These are phyloP conservation scores for Drosophila kambysellisi DNA, from an alignment of 2,888 invertebrate species.

Conservation along the genomic window DNA sequence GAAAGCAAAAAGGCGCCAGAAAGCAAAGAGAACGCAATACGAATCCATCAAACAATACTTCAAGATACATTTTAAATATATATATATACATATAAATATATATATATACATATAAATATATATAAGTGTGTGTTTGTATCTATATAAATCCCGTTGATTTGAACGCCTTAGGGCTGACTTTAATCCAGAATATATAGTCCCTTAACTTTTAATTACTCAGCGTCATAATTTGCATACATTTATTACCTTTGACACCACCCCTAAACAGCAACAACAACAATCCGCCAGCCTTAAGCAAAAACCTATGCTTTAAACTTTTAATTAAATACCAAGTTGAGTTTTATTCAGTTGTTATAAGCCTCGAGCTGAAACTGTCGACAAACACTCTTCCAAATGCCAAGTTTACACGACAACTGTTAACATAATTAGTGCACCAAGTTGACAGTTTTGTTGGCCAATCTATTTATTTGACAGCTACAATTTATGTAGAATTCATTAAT, in stretches of 20 bases:
- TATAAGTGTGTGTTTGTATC: not conserved
- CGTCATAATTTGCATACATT: conserved; percentile 73
- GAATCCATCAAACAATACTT: conserved; percentile 43
- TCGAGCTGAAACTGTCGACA: conserved; percentile 24
- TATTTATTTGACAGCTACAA: not conserved
- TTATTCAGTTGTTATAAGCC: conserved; percentile 32
- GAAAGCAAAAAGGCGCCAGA: conserved; percentile 56
- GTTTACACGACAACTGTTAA: conserved; percentile 49
- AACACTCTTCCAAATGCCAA: conserved; percentile 5
- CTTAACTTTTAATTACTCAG: conserved; percentile 63
- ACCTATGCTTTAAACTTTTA: conserved; percentile 71
- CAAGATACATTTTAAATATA: conserved; percentile 12
- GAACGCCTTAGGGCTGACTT: conserved; percentile 12
- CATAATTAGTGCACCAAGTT: conserved; percentile 17
- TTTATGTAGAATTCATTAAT: not conserved
- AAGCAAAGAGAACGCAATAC: conserved; percentile 26
- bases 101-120: not conserved
- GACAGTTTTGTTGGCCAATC: conserved; percentile 15
- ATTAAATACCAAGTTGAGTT: conserved; percentile 70
- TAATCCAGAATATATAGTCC: conserved; percentile 23
- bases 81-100: not conserved
- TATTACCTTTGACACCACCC: conserved; percentile 51
- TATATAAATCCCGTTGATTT: conserved; percentile 17
- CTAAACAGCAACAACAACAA: not conserved
- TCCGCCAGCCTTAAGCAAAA: conserved; percentile 3